Percentiles rank a stretch among this genome's conserved stretches.
These are phyloP conservation scores for Numenius arquata DNA, from an alignment of 2,113 vertebrate genomes.

Conservation along the genomic window DNA sequence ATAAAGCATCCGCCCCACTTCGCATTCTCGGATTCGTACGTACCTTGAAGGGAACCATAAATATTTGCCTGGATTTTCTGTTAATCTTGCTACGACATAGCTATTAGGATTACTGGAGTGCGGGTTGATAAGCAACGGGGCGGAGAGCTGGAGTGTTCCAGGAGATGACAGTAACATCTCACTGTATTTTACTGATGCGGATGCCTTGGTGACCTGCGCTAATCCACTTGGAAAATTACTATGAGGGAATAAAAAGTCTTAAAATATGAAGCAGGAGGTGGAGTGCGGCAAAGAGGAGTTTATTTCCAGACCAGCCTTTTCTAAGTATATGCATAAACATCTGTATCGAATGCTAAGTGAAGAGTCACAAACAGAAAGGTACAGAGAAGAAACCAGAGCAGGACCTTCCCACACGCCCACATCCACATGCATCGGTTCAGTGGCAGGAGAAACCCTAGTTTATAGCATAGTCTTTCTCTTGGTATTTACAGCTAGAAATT, in stretches of 20 bases:
- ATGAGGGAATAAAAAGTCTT: not conserved
- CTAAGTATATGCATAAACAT: not conserved
- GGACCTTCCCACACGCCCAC: not conserved
- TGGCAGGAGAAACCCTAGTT: not conserved
- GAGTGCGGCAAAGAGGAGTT: not conserved
- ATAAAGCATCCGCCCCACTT: not conserved
- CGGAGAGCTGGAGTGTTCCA: not conserved
- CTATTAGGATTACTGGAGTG: conserved; percentile 46
- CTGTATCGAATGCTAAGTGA: not conserved
- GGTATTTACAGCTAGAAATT: not conserved
- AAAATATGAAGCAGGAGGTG: not conserved
- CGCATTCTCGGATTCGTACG: not conserved
- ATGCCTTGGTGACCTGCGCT: conserved; percentile 14
- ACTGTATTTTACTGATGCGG: conserved; percentile 1
- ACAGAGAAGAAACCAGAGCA: not conserved
- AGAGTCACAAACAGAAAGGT: not conserved
- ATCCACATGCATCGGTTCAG: not conserved
- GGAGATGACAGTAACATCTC: conserved; percentile 19
- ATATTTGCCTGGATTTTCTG: conserved; percentile 35
- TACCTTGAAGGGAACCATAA: conserved; percentile 31
- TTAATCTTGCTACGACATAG: conserved; percentile 32
- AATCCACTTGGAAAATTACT: conserved; percentile 45
- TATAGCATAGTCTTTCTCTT: not conserved
- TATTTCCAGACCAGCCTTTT: not conserved
- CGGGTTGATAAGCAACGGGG: not conserved